A percentile compares a stretch with the other conserved stretches of the same genome.
These are phyloP conservation scores for Paragorgia papillata DNA, from an alignment of 92 coral and sea anemone genomes.

Conservation along the genomic window DNA sequence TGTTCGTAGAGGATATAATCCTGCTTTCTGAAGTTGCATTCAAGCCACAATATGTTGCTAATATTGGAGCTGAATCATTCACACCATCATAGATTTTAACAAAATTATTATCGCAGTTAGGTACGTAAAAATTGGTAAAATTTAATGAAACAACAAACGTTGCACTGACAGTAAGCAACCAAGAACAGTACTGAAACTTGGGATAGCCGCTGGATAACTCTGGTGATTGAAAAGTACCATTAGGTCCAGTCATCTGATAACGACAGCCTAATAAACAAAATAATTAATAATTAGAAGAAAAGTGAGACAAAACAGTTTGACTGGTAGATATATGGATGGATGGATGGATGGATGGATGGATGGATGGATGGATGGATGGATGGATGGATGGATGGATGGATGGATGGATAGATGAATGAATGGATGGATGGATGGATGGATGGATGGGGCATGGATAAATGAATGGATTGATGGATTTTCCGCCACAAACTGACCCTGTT, in stretches of 20 bases:
- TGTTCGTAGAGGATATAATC: slow-evolving; percentile 1
- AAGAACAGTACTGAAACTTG: slow-evolving; percentile 50
- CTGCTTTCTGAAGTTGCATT: slow-evolving; percentile 16
- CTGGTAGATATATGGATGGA: too few species aligned
- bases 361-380: too few species aligned
- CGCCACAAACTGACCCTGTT: too few species aligned
- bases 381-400: too few species aligned
- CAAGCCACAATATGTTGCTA: slow-evolving; percentile 25
- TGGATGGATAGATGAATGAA: too few species aligned
- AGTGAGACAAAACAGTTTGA: too few species aligned
- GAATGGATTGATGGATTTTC: too few species aligned
- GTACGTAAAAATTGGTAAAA: neutral
- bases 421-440: too few species aligned
- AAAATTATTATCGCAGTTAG: slow-evolving; percentile 22
- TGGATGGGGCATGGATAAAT: too few species aligned
- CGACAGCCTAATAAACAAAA: slow-evolving; percentile 28
- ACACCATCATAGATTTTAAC: slow-evolving; percentile 13
- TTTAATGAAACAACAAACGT: neutral
- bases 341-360: too few species aligned
- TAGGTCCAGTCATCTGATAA: neutral
- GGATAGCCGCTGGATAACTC: slow-evolving; percentile 28
- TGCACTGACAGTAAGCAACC: slow-evolving; percentile 38
- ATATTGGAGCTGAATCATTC: neutral
- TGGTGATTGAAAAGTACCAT: slow-evolving; percentile 22
- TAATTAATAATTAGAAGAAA: too few species aligned